Evolutionary conservation across 1,140 invertebrate species (phyloP).

Genomic region (Oryctes rhinoceros): DNA sequence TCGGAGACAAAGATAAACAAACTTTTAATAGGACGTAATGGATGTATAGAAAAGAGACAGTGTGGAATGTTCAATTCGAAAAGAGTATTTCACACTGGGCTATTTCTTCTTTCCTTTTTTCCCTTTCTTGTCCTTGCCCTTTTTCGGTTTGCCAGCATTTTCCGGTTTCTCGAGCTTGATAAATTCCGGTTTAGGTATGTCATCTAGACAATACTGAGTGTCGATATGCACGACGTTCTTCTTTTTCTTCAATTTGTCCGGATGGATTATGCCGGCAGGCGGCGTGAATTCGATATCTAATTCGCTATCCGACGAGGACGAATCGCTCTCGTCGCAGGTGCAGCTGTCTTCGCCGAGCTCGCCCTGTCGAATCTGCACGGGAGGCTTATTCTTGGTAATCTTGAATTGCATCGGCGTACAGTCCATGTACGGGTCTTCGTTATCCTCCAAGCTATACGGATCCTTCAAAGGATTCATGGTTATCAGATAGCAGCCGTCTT

Average conservation of each 20-base stretch:
- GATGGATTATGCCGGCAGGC: conserved; percentile 58
- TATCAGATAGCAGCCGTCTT: conserved; percentile 66
- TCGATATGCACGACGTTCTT: conserved; percentile 55
- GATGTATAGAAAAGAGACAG: neutral
- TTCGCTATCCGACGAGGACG: conserved; percentile 54
- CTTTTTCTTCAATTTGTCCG: conserved; percentile 54
- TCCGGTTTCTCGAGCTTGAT: conserved; percentile 45
- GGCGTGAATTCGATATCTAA: conserved; percentile 60
- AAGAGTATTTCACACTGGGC: neutral
- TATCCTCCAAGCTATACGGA: conserved; percentile 61
- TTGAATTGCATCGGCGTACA: conserved; percentile 67
- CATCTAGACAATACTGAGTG: conserved; percentile 55
- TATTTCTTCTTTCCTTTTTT: conserved; percentile 49
- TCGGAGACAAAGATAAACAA: too few relatives aligned
- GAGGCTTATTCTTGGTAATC: conserved; percentile 63
- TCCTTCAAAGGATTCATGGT: conserved; percentile 68
- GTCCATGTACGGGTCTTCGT: conserved; percentile 67
- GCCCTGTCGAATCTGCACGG: conserved; percentile 5
- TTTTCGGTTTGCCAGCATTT: conserved; percentile 48
- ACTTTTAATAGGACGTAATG: too few relatives aligned
- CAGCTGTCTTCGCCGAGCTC: conserved; percentile 47
- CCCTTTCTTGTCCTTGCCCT: conserved; percentile 43
- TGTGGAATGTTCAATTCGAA: neutral
- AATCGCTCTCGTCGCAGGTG: conserved; percentile 40
- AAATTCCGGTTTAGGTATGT: conserved; percentile 46